These are phyloP conservation scores for Idaea dimidiata DNA, from an alignment of 2,888 invertebrate species.

Conservation along the genomic window DNA sequence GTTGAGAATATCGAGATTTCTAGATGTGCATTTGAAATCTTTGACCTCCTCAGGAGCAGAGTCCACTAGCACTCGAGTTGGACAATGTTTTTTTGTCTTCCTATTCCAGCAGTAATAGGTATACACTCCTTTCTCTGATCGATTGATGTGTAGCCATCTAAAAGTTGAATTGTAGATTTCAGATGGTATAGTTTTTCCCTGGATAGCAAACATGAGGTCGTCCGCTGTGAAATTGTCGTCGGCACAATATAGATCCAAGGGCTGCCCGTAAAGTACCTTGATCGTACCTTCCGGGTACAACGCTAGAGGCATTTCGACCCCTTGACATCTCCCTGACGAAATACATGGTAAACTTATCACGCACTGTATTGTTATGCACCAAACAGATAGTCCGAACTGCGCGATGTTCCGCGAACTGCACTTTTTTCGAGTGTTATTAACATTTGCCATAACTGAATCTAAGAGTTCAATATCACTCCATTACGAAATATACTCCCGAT, in stretches of 20 bases:
- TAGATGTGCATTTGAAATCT: conserved; percentile 87
- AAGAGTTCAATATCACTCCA: conserved; percentile 55
- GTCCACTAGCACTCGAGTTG: conserved; percentile 64
- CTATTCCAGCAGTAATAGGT: conserved; percentile 79
- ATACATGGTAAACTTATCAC: conserved; percentile 61
- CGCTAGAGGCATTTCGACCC: conserved; percentile 49
- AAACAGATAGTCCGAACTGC: conserved; percentile 59
- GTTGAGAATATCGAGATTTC: conserved; percentile 86
- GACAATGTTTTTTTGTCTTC: conserved; percentile 47
- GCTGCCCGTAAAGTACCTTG: conserved; percentile 79
- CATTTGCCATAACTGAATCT: conserved; percentile 57
- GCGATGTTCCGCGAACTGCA: conserved; percentile 53
- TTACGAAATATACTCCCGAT: conserved; percentile 54
- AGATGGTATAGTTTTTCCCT: conserved; percentile 45
- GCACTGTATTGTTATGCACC: conserved; percentile 60
- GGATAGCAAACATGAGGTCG: conserved; percentile 66
- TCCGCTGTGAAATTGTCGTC: conserved; percentile 68
- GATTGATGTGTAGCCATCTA: conserved; percentile 77
- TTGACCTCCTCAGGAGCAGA: conserved; percentile 82
- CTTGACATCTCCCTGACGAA: conserved; percentile 53
- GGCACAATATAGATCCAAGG: conserved; percentile 84
- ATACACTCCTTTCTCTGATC: conserved; percentile 74
- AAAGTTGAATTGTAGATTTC: conserved; percentile 83
- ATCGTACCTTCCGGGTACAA: conserved; percentile 81
- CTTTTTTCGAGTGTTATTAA: conserved; percentile 52